A percentile compares a stretch with the other conserved stretches of the same genome.
Conservation (phyloP, 35 echinoderm and acorn worm species). For the Ophioderma brevispina region DNA sequence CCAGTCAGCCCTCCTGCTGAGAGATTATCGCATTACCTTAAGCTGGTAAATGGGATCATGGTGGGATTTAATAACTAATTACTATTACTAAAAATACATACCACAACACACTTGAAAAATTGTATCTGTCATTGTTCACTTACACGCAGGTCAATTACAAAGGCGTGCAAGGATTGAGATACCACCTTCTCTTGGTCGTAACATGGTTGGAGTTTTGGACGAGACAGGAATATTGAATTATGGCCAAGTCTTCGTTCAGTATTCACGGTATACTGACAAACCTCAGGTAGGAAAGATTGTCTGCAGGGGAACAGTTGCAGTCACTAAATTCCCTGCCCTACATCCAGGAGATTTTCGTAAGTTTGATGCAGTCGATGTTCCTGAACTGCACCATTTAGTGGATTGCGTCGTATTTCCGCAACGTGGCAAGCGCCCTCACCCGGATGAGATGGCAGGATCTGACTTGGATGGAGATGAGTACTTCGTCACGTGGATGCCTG, state of each 20-base stretch:
- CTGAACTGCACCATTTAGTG: constrained; percentile 5
- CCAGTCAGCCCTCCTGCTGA: no score
- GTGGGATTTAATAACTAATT: no score
- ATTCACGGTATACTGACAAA: constrained; percentile 6
- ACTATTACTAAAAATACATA: no score
- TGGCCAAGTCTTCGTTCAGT: constrained; percentile 31
- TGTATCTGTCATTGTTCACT: no score
- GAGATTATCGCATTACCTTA: no score
- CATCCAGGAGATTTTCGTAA: constrained; percentile 23
- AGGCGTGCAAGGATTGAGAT: constrained; percentile 20
- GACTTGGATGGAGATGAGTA: constrained; percentile 42
- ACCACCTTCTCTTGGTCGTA: not conserved
- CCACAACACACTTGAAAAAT: no score
- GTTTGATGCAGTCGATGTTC: constrained; percentile 30
- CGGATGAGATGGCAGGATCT: constrained; percentile 34
- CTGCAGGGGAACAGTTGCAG: not conserved
- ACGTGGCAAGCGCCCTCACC: constrained; percentile 8
- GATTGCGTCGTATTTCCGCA: constrained; percentile 27
- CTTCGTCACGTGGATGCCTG: constrained; percentile 24
- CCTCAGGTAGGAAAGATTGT: not conserved
- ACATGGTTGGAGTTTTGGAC: constrained; percentile 30
- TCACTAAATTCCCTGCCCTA: constrained; percentile 21
- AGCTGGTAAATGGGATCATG: no score
- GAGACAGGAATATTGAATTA: constrained; percentile 11
- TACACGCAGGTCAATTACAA: constrained; percentile 4